Evolutionary conservation across 1,140 invertebrate genomes (phyloP), one percentile per base, ranked within the genome.

Genomic region (Drosophila grimshawi): DNA sequence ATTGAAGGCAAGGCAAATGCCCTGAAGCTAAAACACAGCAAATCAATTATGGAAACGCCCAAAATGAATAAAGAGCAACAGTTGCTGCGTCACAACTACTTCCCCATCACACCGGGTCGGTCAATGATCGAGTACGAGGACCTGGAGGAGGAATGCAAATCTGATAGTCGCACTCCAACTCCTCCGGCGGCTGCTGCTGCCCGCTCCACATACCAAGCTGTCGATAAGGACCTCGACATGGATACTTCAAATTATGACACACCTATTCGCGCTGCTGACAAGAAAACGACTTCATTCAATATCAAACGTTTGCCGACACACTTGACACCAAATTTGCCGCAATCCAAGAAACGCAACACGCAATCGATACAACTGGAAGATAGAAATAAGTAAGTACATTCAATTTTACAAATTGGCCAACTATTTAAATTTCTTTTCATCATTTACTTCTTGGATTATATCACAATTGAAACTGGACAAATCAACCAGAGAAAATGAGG

Each of bases 261-360:
- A 5, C 76, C 76, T 4, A 10, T 45, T n/a, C 10, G 39, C 5
- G 3, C 4, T 43, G 19, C 2, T 19, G 19, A 19, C 11, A 65
- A 57, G 29, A 27, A 37, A 56, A 37, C n/a, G 7, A 5, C 4
- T 30, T 59, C 39, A 3, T 10, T 27, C 11, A 67, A 66, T 33
- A 32, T 56, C 3, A 86, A 86, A 32, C 65, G 81, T 2, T 48
- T 71, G 8, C 67, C 76, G 3, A 39, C 19, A 5, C 75, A 88
- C 41, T 49, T 88, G 10, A 88, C 83, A 5, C 83, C 83, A 2
- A 89, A 89, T 55, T 68, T 78, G n/a, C 83, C 83, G 1, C 41
- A 80, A 5, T 61, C 83, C 1, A 88, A 88, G 11, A 88, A 88
- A 11, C 80, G 69, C 1, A 53, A 43, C 10, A 65, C 45, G 0